Percentiles rank a stretch among this genome's conserved stretches.
These are phyloP conservation scores for Cantharis lateralis DNA, from an alignment of 2,888 invertebrate genomes.

Conservation along the genomic window DNA sequence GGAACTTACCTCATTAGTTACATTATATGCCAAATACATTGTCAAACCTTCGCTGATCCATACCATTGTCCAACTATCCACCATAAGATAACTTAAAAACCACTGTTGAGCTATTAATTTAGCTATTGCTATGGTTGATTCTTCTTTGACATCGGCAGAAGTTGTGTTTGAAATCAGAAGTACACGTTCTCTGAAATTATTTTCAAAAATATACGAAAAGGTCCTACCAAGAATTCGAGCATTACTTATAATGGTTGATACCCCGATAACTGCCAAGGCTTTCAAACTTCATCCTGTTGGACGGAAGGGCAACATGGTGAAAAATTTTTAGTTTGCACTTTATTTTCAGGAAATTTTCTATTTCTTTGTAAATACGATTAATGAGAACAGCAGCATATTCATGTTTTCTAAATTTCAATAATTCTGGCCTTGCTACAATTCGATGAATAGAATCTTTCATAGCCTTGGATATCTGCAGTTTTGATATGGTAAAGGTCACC, in stretches of 20 bases:
- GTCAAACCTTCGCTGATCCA: constrained; percentile 62
- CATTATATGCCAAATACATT: constrained; percentile 57
- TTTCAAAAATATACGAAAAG: not conserved
- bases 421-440: not conserved
- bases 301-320: not conserved
- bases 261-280: not conserved
- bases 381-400: not conserved
- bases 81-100: constrained; percentile 56
- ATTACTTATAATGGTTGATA: not conserved
- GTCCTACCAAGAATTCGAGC: too few species aligned
- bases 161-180: not conserved
- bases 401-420: not conserved
- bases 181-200: not conserved
- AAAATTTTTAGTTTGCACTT: not conserved
- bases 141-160: constrained; percentile 31
- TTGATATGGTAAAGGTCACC: not conserved
- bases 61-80: constrained; percentile 51
- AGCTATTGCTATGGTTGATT: constrained; percentile 48
- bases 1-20: constrained; percentile 2
- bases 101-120: constrained; percentile 64
- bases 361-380: not conserved
- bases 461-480: not conserved
- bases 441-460: not conserved
- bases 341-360: not conserved
- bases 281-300: not conserved